Conservation (phyloP, 2,888 invertebrate genomes). For the Leucania comma region DNA sequence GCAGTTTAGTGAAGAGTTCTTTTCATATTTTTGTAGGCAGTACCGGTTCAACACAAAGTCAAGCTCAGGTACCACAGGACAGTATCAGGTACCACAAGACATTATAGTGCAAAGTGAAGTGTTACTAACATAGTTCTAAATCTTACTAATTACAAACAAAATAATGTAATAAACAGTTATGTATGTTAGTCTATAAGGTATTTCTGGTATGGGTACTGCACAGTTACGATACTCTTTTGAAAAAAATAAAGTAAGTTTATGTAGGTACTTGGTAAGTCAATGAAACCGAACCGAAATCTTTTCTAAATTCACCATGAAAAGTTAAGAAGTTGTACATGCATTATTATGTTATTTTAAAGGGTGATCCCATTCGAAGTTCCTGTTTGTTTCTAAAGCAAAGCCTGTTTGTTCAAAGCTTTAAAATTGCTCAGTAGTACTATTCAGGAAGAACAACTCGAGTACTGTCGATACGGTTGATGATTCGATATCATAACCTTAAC, state of each 20-base stretch:
- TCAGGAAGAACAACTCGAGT: neutral
- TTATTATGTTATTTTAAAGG: too few species aligned
- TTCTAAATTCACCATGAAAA: neutral
- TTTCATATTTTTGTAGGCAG: neutral
- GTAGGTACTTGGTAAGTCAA: neutral
- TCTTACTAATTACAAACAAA: too few species aligned
- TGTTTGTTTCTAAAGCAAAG: too few species aligned
- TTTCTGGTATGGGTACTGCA: too few species aligned
- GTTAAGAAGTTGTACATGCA: neutral
- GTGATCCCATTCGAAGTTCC: too few species aligned
- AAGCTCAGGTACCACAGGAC: too few species aligned
- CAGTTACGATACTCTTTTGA: too few species aligned
- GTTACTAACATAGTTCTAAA: too few species aligned
- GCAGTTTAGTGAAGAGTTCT: neutral
- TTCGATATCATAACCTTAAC: too few species aligned
- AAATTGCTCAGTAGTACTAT: neutral
- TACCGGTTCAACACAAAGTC: neutral
- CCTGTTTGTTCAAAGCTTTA: neutral
- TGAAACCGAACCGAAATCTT: neutral
- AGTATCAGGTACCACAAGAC: too few species aligned
- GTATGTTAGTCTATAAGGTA: neutral
- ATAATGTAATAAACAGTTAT: neutral
- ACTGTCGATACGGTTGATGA: neutral
- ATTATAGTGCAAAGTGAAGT: too few species aligned
- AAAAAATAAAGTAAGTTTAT: too few species aligned